Base-by-base conservation (phyloP, 2,888 invertebrate species). In the Globia sparganii region DNA sequence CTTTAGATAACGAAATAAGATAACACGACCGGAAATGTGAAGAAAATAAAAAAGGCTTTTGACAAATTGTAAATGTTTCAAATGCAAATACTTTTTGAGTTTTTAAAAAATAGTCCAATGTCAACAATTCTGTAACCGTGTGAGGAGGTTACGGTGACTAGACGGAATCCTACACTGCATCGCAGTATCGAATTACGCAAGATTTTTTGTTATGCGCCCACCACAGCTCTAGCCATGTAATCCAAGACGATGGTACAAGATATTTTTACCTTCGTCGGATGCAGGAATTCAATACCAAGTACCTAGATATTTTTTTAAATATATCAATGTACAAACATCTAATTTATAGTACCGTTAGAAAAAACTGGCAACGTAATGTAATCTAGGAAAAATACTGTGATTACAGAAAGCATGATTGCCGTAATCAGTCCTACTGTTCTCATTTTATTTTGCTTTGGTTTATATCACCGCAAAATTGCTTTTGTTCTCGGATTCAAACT, bases 101-200 rank as follows among this genome's bases (percentile, higher is more conserved):
- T 66, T 61, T 56, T 49, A 25, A 40, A 71, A 53, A 59, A 64
- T 69, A 84, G 40, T 72, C 62, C 70, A 70, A 58, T 74, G 58
- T 72, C 68, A 69, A 78, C 78, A 76, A 65, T 72, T 80, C 64
- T 87, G 85, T 88, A 86, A 91, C 88, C 89, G 87, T 91, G 91
- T 92, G 91, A 93, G 87, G 92, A 93, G 92, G 92, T 93, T 91
- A 93, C 89, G 88, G 89, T 91, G 93, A 93, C 94, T 94, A 94
- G 94, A 94, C 93, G 94, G 93, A 95, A 96, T 93, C 91, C 87
- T 92, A 96, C 89, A 95, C 95, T 90, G 83, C 88, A 90, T 89
- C 91, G 83, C 83, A 90, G 90, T 95, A 93, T 96, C 92, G 74
- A 81, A 91, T 96, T 94, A 92, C 96, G 83, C 87, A 87, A 89